These are phyloP conservation scores for Gonocerus acuteangulatus DNA, from an alignment of 2,888 invertebrate species.

Conservation along the genomic window DNA sequence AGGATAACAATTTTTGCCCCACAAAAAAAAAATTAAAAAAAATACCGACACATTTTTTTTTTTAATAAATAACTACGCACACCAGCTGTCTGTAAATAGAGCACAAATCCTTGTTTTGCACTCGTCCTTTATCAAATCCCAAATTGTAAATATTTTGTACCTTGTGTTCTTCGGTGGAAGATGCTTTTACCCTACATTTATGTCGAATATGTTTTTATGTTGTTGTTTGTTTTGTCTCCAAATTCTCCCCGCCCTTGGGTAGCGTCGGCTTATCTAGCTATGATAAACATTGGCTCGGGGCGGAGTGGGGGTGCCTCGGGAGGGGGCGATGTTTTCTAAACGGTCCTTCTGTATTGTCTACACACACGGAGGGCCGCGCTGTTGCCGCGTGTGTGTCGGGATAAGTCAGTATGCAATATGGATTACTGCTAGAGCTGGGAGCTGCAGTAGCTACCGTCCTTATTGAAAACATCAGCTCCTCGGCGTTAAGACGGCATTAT, in stretches of 20 bases:
- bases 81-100: conserved; percentile 16
- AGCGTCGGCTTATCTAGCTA: not conserved
- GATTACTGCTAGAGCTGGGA: conserved; percentile 30
- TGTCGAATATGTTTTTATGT: conserved; percentile 30
- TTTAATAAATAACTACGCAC: not conserved
- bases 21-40: conserved; percentile 6
- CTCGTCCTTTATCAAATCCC: conserved; percentile 2
- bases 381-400: not conserved
- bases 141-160: too few species aligned
- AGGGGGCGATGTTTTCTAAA: conserved; percentile 31
- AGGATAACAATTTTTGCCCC: conserved; percentile 16
- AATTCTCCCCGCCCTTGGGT: not conserved
- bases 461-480: not conserved
- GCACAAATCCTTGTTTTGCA: conserved; percentile 20
- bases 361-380: not conserved
- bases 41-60: conserved; percentile 8
- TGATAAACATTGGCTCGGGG: not conserved
- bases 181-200: too few species aligned
- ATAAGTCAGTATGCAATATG: conserved; percentile 33
- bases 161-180: conserved; percentile 17
- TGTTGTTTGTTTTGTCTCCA: conserved; percentile 2
- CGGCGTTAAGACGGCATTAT: too few species aligned
- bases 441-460: not conserved
- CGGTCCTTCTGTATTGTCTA: conserved; percentile 30
- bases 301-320: conserved; percentile 1